Percentiles rank a stretch among this genome's conserved stretches.
phyloP scores from a whole-genome alignment of 1,140 invertebrate species.

The Bombus difficillimus region DNA sequence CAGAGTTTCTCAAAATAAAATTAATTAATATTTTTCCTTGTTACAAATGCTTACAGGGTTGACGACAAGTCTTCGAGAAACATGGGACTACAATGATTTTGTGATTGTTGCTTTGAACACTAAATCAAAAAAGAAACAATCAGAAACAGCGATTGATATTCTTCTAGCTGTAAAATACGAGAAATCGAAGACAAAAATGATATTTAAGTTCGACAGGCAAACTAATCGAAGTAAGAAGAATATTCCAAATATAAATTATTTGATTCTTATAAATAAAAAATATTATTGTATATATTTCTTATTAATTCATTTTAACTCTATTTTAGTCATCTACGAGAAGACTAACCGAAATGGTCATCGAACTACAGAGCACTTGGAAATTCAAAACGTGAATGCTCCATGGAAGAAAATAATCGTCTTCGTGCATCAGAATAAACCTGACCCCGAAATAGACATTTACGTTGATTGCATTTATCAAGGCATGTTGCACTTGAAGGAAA shows the following conservation, averaged over 20 bases:
- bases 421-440: slow-evolving; percentile 83
- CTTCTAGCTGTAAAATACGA: slow-evolving; percentile 87
- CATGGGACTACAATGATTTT: slow-evolving; percentile 84
- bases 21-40: background rate
- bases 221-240: slow-evolving; percentile 84
- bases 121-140: slow-evolving; percentile 83
- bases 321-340: slow-evolving; percentile 85
- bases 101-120: slow-evolving; percentile 86
- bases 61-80: slow-evolving; percentile 84
- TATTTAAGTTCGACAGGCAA: slow-evolving; percentile 86
- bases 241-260: background rate
- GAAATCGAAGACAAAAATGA: slow-evolving; percentile 85
- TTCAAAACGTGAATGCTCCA: slow-evolving; percentile 80
- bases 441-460: slow-evolving; percentile 83
- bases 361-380: slow-evolving; percentile 82
- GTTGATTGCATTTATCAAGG: slow-evolving; percentile 85
- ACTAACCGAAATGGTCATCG: slow-evolving; percentile 80
- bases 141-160: slow-evolving; percentile 83
- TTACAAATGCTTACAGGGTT: slow-evolving; percentile 80
- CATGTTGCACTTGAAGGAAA: slow-evolving; percentile 80
- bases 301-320: background rate
- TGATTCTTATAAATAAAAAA: background rate
- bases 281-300: background rate
- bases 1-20: too few species aligned
- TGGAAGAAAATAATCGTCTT: slow-evolving; percentile 83